A percentile compares a stretch with the other conserved stretches of the same genome.
Conservation (phyloP, 2,113 vertebrate species). For the Amblyopsis rosae region DNA sequence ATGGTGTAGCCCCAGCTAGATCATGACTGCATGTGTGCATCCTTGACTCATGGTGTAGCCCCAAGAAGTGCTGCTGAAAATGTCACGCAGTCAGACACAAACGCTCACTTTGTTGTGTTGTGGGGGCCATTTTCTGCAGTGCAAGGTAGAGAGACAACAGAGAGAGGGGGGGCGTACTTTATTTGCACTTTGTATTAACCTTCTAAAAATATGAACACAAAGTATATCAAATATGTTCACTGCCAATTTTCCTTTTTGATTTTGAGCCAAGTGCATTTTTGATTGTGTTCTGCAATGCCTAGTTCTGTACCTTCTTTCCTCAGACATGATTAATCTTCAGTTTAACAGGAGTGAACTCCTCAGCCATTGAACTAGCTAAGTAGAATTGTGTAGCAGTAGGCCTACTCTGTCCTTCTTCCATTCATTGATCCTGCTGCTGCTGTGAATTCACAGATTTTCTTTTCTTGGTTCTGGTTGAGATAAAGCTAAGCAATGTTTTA, state of each 20-base stretch:
- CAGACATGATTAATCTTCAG: slow-evolving; percentile 3
- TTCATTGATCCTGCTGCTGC: slow-evolving; percentile 3
- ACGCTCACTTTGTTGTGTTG: slow-evolving; percentile 8
- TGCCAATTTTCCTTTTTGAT: slow-evolving; percentile 19
- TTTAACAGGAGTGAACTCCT: not conserved
- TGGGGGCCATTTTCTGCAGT: slow-evolving; percentile 7
- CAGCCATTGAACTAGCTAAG: not conserved
- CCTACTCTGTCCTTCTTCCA: not conserved
- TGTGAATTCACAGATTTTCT: not conserved
- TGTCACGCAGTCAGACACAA: not conserved
- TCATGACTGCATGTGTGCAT: not conserved
- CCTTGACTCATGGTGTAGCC: slow-evolving; percentile 16
- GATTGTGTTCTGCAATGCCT: not conserved
- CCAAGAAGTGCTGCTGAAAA: slow-evolving; percentile 5
- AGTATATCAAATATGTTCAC: slow-evolving; percentile 4
- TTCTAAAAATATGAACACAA: not conserved
- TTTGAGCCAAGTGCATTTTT: not conserved
- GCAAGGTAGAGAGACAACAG: not conserved
- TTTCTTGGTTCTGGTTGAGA: not conserved
- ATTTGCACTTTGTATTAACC: slow-evolving; percentile 24
- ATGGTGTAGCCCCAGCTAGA: no score
- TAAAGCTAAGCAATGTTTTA: slow-evolving; percentile 1
- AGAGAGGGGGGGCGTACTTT: slow-evolving; percentile 16
- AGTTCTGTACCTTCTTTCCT: not conserved
- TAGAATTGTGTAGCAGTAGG: not conserved